phyloP scores from a whole-genome alignment of 2,888 invertebrate genomes.

The Hemistola chrysoprasaria region DNA sequence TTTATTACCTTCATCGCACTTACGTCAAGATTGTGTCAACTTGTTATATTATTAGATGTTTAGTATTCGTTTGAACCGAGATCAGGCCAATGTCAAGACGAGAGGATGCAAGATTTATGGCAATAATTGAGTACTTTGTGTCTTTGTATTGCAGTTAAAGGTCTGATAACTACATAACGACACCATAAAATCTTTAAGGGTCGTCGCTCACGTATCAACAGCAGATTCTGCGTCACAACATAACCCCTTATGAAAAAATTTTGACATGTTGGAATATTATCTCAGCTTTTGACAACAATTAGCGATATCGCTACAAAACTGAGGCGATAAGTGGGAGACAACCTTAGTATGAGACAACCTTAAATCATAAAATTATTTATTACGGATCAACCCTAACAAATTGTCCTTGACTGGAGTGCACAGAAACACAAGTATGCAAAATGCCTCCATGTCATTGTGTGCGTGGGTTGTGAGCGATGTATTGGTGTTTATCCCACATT shows the following conservation, averaged over 20 bases:
- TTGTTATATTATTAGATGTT: slow-evolving; percentile 7
- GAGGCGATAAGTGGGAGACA: too few relatives aligned
- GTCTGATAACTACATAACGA: too few relatives aligned
- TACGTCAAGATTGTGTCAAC: slow-evolving; percentile 17
- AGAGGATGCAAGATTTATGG: slow-evolving; percentile 9
- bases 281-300: too few relatives aligned
- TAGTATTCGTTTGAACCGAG: slow-evolving; percentile 5
- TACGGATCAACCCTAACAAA: slow-evolving; percentile 3
- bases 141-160: too few relatives aligned
- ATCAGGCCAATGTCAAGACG: slow-evolving; percentile 14
- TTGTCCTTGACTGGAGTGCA: slow-evolving; percentile 4
- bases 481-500: slow-evolving; percentile 73
- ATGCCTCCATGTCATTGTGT: slow-evolving; percentile 27
- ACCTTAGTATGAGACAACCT: too few relatives aligned
- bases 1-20: slow-evolving; percentile 8
- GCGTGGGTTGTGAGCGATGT: slow-evolving; percentile 51
- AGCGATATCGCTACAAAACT: too few relatives aligned
- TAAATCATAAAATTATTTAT: slow-evolving; percentile 13
- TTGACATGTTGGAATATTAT: too few relatives aligned
- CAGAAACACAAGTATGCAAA: slow-evolving; percentile 3
- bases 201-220: too few relatives aligned
- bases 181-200: too few relatives aligned
- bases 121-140: neutral
- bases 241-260: too few relatives aligned
- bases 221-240: too few relatives aligned